Base-by-base conservation (phyloP, 2,113 vertebrate species). In the Macheiramphus alcinus region DNA sequence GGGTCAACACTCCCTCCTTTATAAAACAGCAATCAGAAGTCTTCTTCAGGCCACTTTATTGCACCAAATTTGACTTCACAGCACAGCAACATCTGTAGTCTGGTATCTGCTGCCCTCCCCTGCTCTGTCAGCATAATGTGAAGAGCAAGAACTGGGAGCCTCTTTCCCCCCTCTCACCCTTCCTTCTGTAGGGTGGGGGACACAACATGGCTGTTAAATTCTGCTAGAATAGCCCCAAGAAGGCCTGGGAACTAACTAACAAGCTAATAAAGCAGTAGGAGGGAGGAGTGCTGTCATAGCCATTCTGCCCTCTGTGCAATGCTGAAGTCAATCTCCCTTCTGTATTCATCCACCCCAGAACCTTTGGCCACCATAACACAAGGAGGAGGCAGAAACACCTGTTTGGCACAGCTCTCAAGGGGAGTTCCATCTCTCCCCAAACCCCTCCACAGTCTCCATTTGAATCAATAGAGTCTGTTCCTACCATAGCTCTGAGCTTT, bases 51-150 rank as follows among this genome's bases (percentile, higher is more conserved):
- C 11, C 25, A 18, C 42, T 17, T 23, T 10, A 32, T 1, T 19
- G 20, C 26, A 4, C 38, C 2, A 4, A 59, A 32, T 42, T 42
- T 26, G 8, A 74, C 16, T 55, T 4, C 34, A 26, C 13, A 73
- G 79, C 74, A 31, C 63, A 78, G 38, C 27, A n/a, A 13, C 23
- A 73, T 58, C 40, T 22, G 7, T 0, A 53, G 8, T 0, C 10
- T 52, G 86, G 18, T 16, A 17, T 50, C 72, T 86, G 84, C 80
- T 96, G 92, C 76, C 87, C 76, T 93, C 48, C 58, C 36, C 63
- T 88, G 63, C 83, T 56, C 83, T 19, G 6, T 14, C 87, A 91
- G 67, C 19, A 11, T 5, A 61, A 86, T 0, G 0, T 13, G 17
- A 75, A 31, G 32, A 81, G 13, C 56, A 58, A n/a, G 18, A 45